phyloP scores from a whole-genome alignment of 2,113 vertebrate species.

The Perccottus glenii region DNA sequence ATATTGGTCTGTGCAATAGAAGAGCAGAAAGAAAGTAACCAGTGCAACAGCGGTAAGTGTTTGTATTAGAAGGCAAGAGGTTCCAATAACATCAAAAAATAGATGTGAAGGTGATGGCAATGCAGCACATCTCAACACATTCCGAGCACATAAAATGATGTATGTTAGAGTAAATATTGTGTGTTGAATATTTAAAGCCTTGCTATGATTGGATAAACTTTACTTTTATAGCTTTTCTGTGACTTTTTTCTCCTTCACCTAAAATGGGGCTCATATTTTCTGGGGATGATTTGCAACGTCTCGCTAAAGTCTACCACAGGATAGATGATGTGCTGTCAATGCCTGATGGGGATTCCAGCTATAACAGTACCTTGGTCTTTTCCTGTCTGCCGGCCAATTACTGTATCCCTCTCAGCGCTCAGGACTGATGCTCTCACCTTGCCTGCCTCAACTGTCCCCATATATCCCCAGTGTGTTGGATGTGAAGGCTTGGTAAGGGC shows the following conservation, averaged over 20 bases:
- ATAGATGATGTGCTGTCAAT: conserved; percentile 10
- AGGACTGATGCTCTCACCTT: conserved; percentile 48
- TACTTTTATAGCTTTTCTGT: not conserved
- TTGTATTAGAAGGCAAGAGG: not conserved
- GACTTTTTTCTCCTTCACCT: conserved; percentile 11
- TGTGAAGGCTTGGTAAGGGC: conserved; percentile 48
- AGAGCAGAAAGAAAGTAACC: conserved; percentile 32
- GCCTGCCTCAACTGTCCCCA: conserved; percentile 50
- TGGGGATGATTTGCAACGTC: not conserved
- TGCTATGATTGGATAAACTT: not conserved
- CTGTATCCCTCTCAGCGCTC: conserved; percentile 25
- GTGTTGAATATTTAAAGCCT: not conserved
- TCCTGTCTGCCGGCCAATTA: conserved; percentile 51
- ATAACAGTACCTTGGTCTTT: conserved; percentile 11
- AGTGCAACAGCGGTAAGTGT: conserved; percentile 20
- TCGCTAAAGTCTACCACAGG: not conserved
- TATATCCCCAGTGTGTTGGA: conserved; percentile 39
- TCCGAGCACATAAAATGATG: not conserved
- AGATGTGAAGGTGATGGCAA: not conserved
- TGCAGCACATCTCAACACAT: not conserved
- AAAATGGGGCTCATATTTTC: conserved; percentile 6
- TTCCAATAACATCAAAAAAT: conserved; percentile 1
- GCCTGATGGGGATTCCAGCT: conserved; percentile 13
- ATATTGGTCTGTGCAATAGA: conserved; percentile 36
- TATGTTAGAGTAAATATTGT: not conserved